A percentile compares a stretch with the other conserved stretches of the same genome.
Conservation (phyloP, 2,113 vertebrate genomes). For the Platycercus adscitus region DNA sequence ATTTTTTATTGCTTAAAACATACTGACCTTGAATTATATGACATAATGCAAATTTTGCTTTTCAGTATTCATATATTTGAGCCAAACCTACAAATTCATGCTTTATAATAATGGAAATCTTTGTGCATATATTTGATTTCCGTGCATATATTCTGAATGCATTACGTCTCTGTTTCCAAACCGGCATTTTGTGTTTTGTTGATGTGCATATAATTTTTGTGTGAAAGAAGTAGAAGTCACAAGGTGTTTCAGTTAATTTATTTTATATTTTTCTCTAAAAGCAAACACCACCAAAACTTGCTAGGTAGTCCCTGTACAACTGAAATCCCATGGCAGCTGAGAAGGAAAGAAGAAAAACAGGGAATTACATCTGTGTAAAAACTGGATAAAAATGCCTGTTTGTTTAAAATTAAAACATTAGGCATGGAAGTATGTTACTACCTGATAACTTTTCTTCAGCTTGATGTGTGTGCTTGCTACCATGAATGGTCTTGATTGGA, state of each 20-base stretch:
- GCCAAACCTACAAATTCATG: conserved; percentile 8
- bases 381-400: not conserved
- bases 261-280: not conserved
- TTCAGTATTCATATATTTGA: conserved; percentile 38
- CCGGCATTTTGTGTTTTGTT: not conserved
- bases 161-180: conserved; percentile 21
- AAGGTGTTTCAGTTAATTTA: not conserved
- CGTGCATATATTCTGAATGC: conserved; percentile 33
- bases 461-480: not conserved
- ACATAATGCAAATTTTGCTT: conserved; percentile 26
- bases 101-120: conserved; percentile 45
- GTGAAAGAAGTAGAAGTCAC: not conserved
- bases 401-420: not conserved
- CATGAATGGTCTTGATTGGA: not conserved
- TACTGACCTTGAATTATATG: conserved; percentile 21
- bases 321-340: not conserved
- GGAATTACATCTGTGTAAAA: not conserved
- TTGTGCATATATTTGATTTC: conserved; percentile 23
- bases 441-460: not conserved
- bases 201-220: not conserved
- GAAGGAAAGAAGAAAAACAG: not conserved
- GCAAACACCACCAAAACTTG: not conserved
- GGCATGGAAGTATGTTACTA: not conserved
- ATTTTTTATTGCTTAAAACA: not conserved
- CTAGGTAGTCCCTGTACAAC: not conserved